These are phyloP conservation scores for Sander vitreus DNA, from an alignment of 2,113 vertebrate species.

Conservation along the genomic window DNA sequence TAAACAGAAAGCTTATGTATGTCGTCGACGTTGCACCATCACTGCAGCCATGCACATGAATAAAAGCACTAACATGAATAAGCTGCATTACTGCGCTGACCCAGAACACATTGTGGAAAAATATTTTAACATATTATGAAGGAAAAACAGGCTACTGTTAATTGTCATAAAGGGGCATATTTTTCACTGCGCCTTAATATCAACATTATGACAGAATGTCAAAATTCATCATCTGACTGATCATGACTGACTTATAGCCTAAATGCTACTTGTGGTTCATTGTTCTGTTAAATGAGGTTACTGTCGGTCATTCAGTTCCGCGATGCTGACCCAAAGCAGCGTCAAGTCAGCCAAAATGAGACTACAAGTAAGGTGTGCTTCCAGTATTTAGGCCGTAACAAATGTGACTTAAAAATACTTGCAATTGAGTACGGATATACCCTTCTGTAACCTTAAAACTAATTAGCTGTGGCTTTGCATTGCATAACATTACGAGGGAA, in stretches of 20 bases:
- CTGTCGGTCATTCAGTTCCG: slow-evolving; percentile 79
- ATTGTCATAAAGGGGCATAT: background rate
- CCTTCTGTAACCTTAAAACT: background rate
- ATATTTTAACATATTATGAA: background rate
- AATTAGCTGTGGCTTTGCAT: fast-evolving
- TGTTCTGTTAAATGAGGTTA: slow-evolving; percentile 77
- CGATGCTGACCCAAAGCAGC: slow-evolving; percentile 35
- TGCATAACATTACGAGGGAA: fast-evolving
- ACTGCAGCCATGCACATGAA: background rate
- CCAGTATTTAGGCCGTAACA: slow-evolving; percentile 24
- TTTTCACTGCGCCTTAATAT: background rate
- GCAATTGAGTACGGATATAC: background rate
- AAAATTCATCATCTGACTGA: background rate
- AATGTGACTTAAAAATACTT: background rate
- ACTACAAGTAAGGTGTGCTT: background rate
- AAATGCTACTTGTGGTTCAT: slow-evolving; percentile 45
- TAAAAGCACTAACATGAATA: background rate
- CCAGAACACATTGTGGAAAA: background rate
- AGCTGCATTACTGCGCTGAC: background rate
- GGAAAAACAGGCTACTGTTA: background rate
- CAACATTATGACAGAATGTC: background rate
- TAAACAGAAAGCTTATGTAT: slow-evolving; percentile 4
- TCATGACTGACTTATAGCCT: background rate
- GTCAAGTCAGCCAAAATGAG: slow-evolving; percentile 31
- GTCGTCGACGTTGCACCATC: slow-evolving; percentile 1